Evolutionary conservation across 2,113 vertebrate species (phyloP), one percentile per base, ranked within the genome.

Genomic region (Oenanthe melanoleuca): DNA sequence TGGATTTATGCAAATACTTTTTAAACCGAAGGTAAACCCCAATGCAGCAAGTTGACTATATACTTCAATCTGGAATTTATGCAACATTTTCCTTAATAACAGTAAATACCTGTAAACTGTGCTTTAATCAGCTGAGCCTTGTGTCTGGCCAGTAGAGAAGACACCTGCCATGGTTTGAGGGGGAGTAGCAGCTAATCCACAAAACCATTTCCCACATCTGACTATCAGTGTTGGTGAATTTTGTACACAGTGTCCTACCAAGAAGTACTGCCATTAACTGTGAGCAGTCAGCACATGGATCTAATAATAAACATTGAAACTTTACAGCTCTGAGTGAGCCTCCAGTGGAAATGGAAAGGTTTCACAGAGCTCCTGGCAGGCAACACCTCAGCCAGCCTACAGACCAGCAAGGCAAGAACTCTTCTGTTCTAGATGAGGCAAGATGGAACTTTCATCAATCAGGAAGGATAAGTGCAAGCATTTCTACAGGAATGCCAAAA

Each of bases 141-240:
- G 12, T 60, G 21, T 59, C 72, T 85, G 57, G 29, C 25, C 38
- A 63, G 52, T 26, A 88, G 53, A 55, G 60, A 92, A 86, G 52
- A 65, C 40, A 67, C 17, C 24, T 88, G 77, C 50, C 34, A 72
- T 2, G 12, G 42, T 47, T 70, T 23, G n/a, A 81, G 21, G 44
- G 21, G 15, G 55, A 93, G 25, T 9, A 83, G 72, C 40, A 89
- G 52, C 17, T 92, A 95, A 94, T 80, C 70, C 61, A 55, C 61
- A 95, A 96, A 94, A 81, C 63, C 67, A 82, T 85, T 85, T 94
- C 65, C 45, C 13, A 34, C 17, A 50, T 73, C 80, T 92, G 79
- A 80, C 71, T 89, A 49, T 29, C 7, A 69, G 70, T 1, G 0
- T 17, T 67, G 59, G 31, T 73, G 65, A 91, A 61, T 65, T 88